Base-by-base conservation (phyloP, 2,113 vertebrate genomes). In the Struthio camelus region DNA sequence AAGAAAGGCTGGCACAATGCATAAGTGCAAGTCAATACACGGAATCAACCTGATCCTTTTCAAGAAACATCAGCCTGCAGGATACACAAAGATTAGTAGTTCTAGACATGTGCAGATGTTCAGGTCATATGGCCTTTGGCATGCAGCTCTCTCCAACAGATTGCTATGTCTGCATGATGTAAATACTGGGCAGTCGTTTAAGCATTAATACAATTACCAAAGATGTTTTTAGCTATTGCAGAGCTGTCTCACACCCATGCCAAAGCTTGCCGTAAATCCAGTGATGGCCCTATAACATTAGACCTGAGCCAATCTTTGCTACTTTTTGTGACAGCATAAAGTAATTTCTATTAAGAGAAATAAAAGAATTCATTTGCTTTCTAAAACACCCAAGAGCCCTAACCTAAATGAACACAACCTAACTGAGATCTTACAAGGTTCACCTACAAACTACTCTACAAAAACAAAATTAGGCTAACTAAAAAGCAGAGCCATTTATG, bases 21-120 rank as follows among this genome's bases (percentile, higher is more conserved):
- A 42, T 18, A 80, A n/a, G 17, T 17, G 56, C 56, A 82, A 38
- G 17, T 40, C 17, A 51, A 22, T 19, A 30, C 19, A 17, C 8
- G n/a, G 42, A 54, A 67, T 34, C 56, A 38, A 9, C 12, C 30
- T 13, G 9, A 71, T 61, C 11, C 56, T 82, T n/a, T n/a, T 11
- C 51, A 51, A 62, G 36, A n/a, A 30, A 30, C 28, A 28, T 36
- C 70, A n/a, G 22, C 17, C 9, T 54, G 27, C 20, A 20, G 8
- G 19, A 8, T 1, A 46, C 28, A 78, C 3, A 7, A 8, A 50
- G 40, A 42, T 0, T 2, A 16, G 12, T 14, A 4, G 30, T 9
- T 75, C 50, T 53, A 46, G 16, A 19, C 28, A 17, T 18, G 36
- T 38, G 81, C 25, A 36, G 32, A 2, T 71, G 48, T 53, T 72